Base-by-base conservation (phyloP, 2,888 invertebrate species). In the Sepioteuthis lessoniana region DNA sequence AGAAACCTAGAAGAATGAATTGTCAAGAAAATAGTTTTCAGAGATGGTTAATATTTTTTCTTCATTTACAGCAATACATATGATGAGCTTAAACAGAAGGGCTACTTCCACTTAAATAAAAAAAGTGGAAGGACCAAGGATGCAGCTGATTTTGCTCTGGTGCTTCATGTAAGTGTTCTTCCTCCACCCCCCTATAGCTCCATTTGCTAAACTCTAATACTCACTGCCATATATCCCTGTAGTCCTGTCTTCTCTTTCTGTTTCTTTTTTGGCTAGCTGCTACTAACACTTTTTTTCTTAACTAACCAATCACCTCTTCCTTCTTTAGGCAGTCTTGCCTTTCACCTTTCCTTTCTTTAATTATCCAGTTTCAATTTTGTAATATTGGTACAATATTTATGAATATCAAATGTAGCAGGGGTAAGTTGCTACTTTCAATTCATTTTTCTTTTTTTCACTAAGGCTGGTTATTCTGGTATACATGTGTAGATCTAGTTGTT, bases 71-170 rank as follows among this genome's bases (percentile, higher is more conserved):
- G 92, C 42, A 31, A 47, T 25, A 42, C 47, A n/a, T 92, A 92
- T 46, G 47, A 92, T 42, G 47, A 31, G 42, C 42, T 92, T n/a
- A 47, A 47, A 91, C 90, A 90, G n/a, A 95, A 94, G 4, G 94
- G 94, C 31, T 93, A 94, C 90, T 95, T 96, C 93, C 95, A 95
- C 93, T 94, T 96, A 38, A 95, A 96, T 93, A 94, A 95, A 5
- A 94, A 94, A 94, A 95, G 96, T 95, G 96, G 96, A 28, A 55
- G 50, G 19, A 95, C 95, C 3, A 96, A 96, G 92, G 95, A 96
- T 95, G 96, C 96, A 92, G 95, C 96, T 42, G 96, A 96, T 94
- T 95, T 96, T 93, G 95, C 96, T 46, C 95, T 96, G 31, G 95
- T 95, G 50, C 94, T 96, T 16, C 95, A 95, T n/a, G 96, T 96